Conservation (phyloP, 2,113 vertebrate species). For the Riparia riparia region DNA sequence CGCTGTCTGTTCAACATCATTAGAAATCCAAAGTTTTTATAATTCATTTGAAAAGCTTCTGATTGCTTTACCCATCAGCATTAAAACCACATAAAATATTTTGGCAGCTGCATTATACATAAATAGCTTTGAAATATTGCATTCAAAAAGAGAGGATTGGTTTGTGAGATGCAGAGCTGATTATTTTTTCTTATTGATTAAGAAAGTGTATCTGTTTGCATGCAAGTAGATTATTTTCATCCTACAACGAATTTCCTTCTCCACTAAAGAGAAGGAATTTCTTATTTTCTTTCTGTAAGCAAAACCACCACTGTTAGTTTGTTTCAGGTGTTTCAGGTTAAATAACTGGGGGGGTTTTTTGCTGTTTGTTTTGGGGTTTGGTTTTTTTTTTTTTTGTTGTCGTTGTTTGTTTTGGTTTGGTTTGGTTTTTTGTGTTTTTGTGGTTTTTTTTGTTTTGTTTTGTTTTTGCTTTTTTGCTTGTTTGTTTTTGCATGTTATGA, state of each 20-base stretch:
- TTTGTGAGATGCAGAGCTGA: constrained; percentile 9
- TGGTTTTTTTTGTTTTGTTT: background rate
- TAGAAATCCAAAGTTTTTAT: background rate
- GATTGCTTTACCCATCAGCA: background rate
- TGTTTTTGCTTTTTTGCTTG: background rate
- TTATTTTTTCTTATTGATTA: background rate
- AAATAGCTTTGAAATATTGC: constrained; percentile 18
- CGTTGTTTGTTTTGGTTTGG: too few species aligned
- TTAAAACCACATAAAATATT: constrained; percentile 18
- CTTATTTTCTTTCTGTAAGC: background rate
- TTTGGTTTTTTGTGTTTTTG: too few species aligned
- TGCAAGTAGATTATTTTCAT: constrained; percentile 6
- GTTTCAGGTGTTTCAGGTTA: background rate
- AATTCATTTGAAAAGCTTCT: constrained; percentile 18
- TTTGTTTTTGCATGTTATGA: background rate
- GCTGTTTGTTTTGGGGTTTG: too few species aligned
- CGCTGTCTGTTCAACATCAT: background rate
- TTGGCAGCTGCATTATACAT: constrained; percentile 19
- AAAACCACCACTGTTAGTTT: background rate
- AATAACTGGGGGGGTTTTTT: background rate
- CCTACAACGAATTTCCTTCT: background rate
- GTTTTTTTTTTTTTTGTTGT: too few species aligned
- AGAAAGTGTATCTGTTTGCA: constrained; percentile 18
- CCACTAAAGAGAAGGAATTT: background rate
- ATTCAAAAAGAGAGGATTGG: background rate